Evolutionary conservation across 2,113 vertebrate species (phyloP).

Genomic region (Argyrosomus japonicus): DNA sequence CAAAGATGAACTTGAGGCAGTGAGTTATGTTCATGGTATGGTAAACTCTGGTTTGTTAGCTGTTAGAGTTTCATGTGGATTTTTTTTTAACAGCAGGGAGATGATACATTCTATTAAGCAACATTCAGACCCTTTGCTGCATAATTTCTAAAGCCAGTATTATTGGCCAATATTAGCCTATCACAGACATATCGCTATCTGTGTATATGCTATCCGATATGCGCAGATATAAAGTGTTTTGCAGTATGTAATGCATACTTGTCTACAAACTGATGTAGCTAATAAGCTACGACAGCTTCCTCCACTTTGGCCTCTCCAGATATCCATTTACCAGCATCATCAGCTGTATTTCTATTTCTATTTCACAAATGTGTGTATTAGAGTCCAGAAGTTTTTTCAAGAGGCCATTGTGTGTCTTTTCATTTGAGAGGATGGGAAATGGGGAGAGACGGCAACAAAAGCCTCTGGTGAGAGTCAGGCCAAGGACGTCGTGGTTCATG

Average conservation of each 20-base stretch:
- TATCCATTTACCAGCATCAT: neutral
- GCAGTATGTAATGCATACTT: too few species aligned
- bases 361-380: neutral
- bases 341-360: neutral
- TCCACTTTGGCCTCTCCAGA: neutral
- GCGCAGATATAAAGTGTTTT: too few species aligned
- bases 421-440: neutral
- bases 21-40: neutral
- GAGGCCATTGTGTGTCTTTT: neutral
- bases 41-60: slow-evolving; percentile 6
- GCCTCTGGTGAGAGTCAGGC: neutral
- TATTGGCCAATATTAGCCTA: too few species aligned
- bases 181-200: too few species aligned
- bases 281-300: neutral
- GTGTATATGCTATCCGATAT: too few species aligned
- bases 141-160: too few species aligned
- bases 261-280: neutral
- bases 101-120: neutral
- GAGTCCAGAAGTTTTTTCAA: neutral
- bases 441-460: neutral
- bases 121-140: neutral
- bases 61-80: neutral
- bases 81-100: neutral
- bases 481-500: neutral
- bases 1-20: slow-evolving; percentile 41